A percentile compares a stretch with the other conserved stretches of the same genome.
These are phyloP conservation scores for Crocidura indochinensis DNA, from an alignment of 2,797 vertebrate species.

Conservation along the genomic window DNA sequence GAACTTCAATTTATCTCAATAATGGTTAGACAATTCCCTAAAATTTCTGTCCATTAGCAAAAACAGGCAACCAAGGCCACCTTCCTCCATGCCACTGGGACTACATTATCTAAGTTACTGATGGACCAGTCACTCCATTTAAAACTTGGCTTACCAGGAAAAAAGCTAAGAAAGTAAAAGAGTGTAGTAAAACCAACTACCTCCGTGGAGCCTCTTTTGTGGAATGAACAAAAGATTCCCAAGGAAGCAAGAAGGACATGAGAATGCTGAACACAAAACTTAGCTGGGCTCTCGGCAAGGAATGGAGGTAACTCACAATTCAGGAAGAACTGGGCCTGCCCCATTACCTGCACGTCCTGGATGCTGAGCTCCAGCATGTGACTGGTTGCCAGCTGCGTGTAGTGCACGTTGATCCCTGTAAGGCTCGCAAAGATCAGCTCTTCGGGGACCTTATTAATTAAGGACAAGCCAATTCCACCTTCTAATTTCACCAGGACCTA, in stretches of 20 bases:
- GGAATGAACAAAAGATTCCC: neutral
- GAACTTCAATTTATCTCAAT: constrained; percentile 19
- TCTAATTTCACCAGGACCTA: constrained; percentile 96
- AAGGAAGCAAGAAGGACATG: neutral
- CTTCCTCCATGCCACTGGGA: constrained; percentile 4
- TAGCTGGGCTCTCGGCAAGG: neutral
- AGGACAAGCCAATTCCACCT: constrained; percentile 96
- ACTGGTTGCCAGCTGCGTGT: constrained; percentile 93
- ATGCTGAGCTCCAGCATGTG: constrained; percentile 97
- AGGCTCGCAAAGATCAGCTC: constrained; percentile 96
- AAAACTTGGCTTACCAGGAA: neutral
- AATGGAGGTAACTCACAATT: neutral
- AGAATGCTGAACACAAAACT: neutral
- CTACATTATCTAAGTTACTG: neutral
- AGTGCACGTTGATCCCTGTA: constrained; percentile 95
- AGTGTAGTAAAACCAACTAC: neutral
- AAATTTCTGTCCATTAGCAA: constrained; percentile 14
- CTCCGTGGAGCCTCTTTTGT: constrained; percentile 12
- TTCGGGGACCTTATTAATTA: constrained; percentile 97
- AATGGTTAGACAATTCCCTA: neutral
- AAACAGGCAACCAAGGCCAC: neutral
- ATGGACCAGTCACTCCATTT: neutral
- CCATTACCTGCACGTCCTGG: constrained; percentile 95
- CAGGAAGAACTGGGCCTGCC: neutral
- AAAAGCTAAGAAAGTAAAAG: constrained; percentile 27